Evolutionary conservation across 2,113 vertebrate genomes (phyloP).

Genomic region (Lampris incognitus): DNA sequence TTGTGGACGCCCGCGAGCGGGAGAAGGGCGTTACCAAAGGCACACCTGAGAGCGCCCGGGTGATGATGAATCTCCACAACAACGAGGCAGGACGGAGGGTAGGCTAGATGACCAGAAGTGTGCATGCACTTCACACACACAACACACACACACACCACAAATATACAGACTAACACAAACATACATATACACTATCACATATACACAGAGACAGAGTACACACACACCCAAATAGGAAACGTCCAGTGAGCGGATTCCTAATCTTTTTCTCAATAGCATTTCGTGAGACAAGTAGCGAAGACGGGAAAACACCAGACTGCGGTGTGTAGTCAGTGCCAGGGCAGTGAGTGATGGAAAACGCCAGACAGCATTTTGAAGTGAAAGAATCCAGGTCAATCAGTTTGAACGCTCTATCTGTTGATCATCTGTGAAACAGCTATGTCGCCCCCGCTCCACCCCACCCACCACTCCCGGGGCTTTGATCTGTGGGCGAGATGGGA

Average conservation of each 20-base stretch:
- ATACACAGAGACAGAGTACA: background rate
- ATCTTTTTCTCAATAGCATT: background rate
- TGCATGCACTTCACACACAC: too few species aligned
- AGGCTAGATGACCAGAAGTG: slow-evolving; percentile 57
- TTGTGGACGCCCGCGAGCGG: slow-evolving; percentile 95
- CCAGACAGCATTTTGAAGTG: slow-evolving; percentile 30
- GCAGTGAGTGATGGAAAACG: slow-evolving; percentile 1
- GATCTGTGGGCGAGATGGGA: slow-evolving; percentile 66
- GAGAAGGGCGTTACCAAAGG: slow-evolving; percentile 94
- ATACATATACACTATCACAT: background rate
- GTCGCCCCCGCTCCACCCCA: slow-evolving; percentile 13
- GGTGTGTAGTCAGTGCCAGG: slow-evolving; percentile 16
- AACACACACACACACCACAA: background rate
- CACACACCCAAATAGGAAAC: background rate
- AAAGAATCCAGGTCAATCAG: slow-evolving; percentile 56
- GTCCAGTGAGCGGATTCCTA: background rate
- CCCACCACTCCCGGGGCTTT: slow-evolving; percentile 64
- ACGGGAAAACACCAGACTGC: background rate
- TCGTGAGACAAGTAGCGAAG: slow-evolving; percentile 10
- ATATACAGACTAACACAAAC: background rate
- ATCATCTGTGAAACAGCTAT: slow-evolving; percentile 75
- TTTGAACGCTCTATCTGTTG: slow-evolving; percentile 46
- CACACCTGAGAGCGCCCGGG: slow-evolving; percentile 89
- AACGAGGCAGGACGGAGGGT: slow-evolving; percentile 96
- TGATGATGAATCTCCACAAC: slow-evolving; percentile 97